These are phyloP conservation scores for Phaonia tiefii DNA, from an alignment of 2,888 invertebrate genomes.

Conservation along the genomic window DNA sequence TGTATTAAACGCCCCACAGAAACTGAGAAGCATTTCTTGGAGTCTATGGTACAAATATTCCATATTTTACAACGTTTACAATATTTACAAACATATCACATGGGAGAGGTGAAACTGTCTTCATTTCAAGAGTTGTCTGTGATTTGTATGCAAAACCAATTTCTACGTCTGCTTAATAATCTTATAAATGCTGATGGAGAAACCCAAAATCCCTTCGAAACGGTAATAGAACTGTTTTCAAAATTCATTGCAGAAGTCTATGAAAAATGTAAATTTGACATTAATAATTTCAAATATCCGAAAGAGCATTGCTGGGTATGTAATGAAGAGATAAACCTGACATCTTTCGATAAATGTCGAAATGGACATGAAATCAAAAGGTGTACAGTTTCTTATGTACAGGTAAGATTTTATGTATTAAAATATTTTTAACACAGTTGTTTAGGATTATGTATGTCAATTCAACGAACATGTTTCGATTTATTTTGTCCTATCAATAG, in stretches of 20 bases:
- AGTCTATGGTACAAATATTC: conserved; percentile 67
- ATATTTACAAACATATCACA: conserved; percentile 59
- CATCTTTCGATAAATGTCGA: conserved; percentile 67
- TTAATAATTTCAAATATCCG: conserved; percentile 3
- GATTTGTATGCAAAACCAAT: conserved; percentile 68
- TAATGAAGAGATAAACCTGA: conserved; percentile 54
- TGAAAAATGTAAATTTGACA: conserved; percentile 41
- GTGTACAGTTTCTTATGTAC: conserved; percentile 74
- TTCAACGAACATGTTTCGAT: too few relatives aligned
- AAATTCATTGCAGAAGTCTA: conserved; percentile 36
- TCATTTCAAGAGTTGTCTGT: conserved; percentile 72
- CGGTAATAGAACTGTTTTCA: conserved; percentile 48
- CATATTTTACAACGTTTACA: conserved; percentile 72
- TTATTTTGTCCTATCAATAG: too few relatives aligned
- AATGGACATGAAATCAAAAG: conserved; percentile 68
- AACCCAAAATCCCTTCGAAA: conserved; percentile 57
- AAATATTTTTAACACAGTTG: too few relatives aligned
- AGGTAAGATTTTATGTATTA: conserved; percentile 69
- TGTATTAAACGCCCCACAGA: conserved; percentile 39
- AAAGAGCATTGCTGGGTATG: conserved; percentile 71
- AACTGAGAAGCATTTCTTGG: conserved; percentile 66
- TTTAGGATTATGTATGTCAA: too few relatives aligned
- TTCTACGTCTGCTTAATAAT: conserved; percentile 49
- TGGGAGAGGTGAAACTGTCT: conserved; percentile 38
- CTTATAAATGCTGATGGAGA: conserved; percentile 50